Conservation (phyloP, 1,140 invertebrate species). For the Leguminivora glycinivorella region DNA sequence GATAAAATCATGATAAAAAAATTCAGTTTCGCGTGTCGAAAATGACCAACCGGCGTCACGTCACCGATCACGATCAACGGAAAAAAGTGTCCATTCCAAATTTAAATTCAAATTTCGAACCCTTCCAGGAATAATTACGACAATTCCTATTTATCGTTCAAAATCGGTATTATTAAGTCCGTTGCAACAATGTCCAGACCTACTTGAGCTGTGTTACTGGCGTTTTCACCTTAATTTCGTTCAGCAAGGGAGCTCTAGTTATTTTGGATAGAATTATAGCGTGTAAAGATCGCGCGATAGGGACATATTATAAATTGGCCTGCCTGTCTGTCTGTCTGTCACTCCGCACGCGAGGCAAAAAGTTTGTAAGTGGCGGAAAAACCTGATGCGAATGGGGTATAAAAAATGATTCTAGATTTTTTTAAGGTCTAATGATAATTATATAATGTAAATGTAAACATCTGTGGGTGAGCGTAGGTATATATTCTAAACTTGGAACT, state of each 20-base stretch:
- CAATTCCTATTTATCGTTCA: conserved; percentile 26
- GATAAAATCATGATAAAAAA: too few relatives aligned
- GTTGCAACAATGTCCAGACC: background rate
- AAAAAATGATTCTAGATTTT: conserved; percentile 3
- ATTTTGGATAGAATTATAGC: conserved; percentile 49
- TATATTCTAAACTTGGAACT: background rate
- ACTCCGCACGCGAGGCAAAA: conserved; percentile 68
- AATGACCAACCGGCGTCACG: background rate
- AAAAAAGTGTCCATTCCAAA: background rate
- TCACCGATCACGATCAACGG: background rate
- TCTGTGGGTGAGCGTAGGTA: background rate
- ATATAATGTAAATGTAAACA: background rate
- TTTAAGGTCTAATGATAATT: background rate
- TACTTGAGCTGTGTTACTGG: background rate
- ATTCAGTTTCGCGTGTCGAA: background rate
- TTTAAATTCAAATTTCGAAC: conserved; percentile 18
- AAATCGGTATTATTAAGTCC: conserved; percentile 27
- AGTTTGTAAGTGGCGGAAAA: conserved; percentile 47
- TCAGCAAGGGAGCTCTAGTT: conserved; percentile 35
- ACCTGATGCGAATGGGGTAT: conserved; percentile 9
- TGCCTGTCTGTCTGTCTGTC: conserved; percentile 54
- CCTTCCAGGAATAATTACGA: conserved; percentile 27
- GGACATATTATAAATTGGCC: conserved; percentile 73
- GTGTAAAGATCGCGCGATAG: conserved; percentile 68
- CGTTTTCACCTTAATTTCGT: background rate